Percentiles rank a stretch among this genome's conserved stretches.
phyloP scores from a whole-genome alignment of 2,888 invertebrate genomes.

The Epirrhoe alternata region DNA sequence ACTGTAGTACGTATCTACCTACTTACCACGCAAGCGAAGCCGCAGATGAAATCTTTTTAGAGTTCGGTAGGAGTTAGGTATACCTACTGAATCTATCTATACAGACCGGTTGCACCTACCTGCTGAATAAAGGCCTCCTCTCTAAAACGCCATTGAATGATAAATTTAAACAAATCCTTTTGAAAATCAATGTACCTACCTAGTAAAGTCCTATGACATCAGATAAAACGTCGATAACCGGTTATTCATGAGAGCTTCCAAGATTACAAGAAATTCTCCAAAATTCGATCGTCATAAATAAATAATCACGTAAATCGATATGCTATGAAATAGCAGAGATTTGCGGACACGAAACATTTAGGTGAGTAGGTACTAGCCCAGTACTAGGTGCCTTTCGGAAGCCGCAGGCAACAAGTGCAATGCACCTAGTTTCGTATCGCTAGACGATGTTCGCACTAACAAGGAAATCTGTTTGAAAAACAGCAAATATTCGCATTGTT shows the following conservation, averaged over 20 bases:
- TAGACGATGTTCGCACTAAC: slow-evolving; percentile 6
- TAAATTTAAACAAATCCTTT: too few species aligned
- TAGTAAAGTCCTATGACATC: not conserved
- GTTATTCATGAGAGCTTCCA: not conserved
- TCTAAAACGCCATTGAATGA: too few species aligned
- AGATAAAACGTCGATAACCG: not conserved
- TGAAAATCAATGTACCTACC: too few species aligned
- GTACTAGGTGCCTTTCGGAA: not conserved
- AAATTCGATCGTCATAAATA: slow-evolving; percentile 10
- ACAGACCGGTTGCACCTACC: too few species aligned
- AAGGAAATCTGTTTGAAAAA: not conserved
- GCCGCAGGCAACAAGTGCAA: slow-evolving; percentile 29
- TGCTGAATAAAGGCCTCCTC: too few species aligned
- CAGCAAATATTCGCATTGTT: not conserved
- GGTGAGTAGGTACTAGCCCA: not conserved
- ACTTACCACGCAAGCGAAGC: too few species aligned
- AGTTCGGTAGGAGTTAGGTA: too few species aligned
- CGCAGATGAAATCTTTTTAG: too few species aligned
- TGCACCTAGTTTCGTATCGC: slow-evolving; percentile 15
- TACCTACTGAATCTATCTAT: too few species aligned
- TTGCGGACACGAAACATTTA: slow-evolving; percentile 5
- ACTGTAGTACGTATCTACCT: too few species aligned
- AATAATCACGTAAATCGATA: not conserved
- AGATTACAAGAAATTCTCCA: slow-evolving; percentile 8
- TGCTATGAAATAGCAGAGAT: slow-evolving; percentile 6